A percentile compares a stretch with the other conserved stretches of the same genome.
Evolutionary conservation across 2,888 invertebrate genomes (phyloP).

Genomic region (Idaea aversata): DNA sequence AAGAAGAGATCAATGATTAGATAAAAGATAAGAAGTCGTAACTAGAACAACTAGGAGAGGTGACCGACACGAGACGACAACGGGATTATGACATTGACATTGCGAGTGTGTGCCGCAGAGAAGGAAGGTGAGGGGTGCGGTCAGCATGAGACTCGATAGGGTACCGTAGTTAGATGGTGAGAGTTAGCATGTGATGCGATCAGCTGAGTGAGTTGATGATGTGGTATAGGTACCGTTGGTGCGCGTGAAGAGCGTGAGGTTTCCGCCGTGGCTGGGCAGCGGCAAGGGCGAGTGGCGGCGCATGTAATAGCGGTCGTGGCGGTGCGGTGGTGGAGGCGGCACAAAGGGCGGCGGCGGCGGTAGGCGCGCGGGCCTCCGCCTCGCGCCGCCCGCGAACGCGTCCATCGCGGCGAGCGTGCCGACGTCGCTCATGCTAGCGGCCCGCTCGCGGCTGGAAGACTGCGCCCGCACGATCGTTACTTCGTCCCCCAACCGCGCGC

Average conservation of each 20-base stretch:
- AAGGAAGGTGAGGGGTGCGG: conserved; percentile 23
- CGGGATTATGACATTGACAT: conserved; percentile 60
- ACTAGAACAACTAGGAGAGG: background rate
- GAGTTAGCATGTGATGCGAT: conserved; percentile 15
- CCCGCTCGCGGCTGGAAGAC: conserved; percentile 77
- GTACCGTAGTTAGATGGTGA: conserved; percentile 10
- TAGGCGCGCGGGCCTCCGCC: conserved; percentile 71
- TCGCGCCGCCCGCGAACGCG: conserved; percentile 77
- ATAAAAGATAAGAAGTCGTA: background rate
- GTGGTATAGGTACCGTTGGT: conserved; percentile 59
- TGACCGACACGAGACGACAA: conserved; percentile 3
- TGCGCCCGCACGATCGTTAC: conserved; percentile 70
- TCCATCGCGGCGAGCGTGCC: conserved; percentile 75
- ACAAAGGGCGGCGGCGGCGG: conserved; percentile 75
- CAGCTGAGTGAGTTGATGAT: conserved; percentile 40
- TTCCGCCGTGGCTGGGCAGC: conserved; percentile 64
- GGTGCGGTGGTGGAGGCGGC: conserved; percentile 73
- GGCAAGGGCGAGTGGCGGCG: conserved; percentile 76
- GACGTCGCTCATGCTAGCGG: conserved; percentile 77
- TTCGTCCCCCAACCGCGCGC: conserved; percentile 68
- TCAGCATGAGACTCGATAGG: conserved; percentile 12
- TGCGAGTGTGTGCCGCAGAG: conserved; percentile 41
- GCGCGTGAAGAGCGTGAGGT: conserved; percentile 74
- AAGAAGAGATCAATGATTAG: background rate
- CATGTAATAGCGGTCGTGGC: conserved; percentile 75